Evolutionary conservation across 1,140 invertebrate genomes (phyloP), one percentile per base, ranked within the genome.

Genomic region (Camponotus vicinus): DNA sequence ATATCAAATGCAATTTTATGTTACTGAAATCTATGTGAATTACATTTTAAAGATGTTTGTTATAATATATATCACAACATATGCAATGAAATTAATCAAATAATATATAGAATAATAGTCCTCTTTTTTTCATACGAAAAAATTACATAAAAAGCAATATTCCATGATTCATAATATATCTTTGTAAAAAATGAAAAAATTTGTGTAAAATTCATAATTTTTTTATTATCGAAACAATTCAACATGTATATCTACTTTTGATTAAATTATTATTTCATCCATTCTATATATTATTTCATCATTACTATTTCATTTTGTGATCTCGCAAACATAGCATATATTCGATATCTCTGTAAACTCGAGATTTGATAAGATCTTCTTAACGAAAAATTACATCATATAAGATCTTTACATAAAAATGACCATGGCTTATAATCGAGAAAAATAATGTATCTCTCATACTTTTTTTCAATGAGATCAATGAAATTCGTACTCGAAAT

Each of bases 201-300:
- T 27, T 0, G 27, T 1, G 1, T 27, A 27, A 27, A 71, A 71
- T 27, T 55, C 45, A 37, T n/a, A 32, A 3, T 5, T n/a, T 37
- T 3, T 55, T 52, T 55, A 73, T 37, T 1, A 57, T 9, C 32
- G 18, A 6, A 9, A 18, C 8, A 49, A 70, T 32, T 71, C 37
- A 34, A 34, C 27, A 34, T 0, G 0, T 18, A 34, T 15, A 55
- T 3, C 9, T 8, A 45, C 18, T 73, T 18, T 73, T 57, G 40
- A 27, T 76, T 59, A 40, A 76, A 15, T 59, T 34, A 76, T 59
- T 13, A 57, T 59, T 37, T 57, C n/a, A n/a, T 59, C n/a, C 21
- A 21, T 21, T 21, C 21, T 21, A 21, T 21, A 21, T 21, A 21
- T 21, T 21, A 21, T 21, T 21, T 21, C 21, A 21, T 21, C 21